Base-by-base conservation (phyloP, 2,797 vertebrate genomes). In the Channa striata region DNA sequence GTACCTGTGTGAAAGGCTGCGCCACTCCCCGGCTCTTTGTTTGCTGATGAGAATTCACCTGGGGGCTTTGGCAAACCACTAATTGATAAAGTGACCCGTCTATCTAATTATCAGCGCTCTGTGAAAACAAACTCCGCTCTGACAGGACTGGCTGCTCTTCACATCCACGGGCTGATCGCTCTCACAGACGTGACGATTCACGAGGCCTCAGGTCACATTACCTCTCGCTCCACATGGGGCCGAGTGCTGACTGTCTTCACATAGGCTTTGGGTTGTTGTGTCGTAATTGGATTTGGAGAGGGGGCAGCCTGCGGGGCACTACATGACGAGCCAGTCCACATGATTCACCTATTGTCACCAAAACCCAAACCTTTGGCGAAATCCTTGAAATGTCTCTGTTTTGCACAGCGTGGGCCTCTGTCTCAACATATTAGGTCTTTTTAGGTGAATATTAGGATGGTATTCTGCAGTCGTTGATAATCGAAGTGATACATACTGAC, bases 71-170 rank as follows among this genome's bases (percentile, higher is more conserved):
- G 36, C 47, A 73, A 44, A 37, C 8, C 17, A 51, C 46, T 54
- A 66, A 50, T 25, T 77, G 77, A 80, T 77, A 50, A 82, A 62
- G 46, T 59, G 47, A 43, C 66, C 16, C 21, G 68, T 86, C 70
- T 74, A 79, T 74, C 82, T 90, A 87, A 89, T 91, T 90, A 90
- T 82, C 87, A 74, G 39, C 4, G 10, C 9, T n/a, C 63, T 80
- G 88, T 82, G 66, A 86, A 85, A 78, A 79, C 50, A 75, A 81
- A 81, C 75, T 62, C 19, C 2, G 9, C 50, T 51, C 49, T 77
- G 54, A 71, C 69, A 47, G 37, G 59, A 69, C 11, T 33, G 48
- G 47, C 68, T 70, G 48, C 43, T 69, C 67, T 52, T 77, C 46
- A 66, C 48, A 78, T 59, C 58, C 33, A 30, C 25, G 61, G 21